Evolutionary conservation across 2,797 vertebrate genomes (phyloP), one percentile per base, ranked within the genome.

Genomic region (Yasuhikotakia modesta): DNA sequence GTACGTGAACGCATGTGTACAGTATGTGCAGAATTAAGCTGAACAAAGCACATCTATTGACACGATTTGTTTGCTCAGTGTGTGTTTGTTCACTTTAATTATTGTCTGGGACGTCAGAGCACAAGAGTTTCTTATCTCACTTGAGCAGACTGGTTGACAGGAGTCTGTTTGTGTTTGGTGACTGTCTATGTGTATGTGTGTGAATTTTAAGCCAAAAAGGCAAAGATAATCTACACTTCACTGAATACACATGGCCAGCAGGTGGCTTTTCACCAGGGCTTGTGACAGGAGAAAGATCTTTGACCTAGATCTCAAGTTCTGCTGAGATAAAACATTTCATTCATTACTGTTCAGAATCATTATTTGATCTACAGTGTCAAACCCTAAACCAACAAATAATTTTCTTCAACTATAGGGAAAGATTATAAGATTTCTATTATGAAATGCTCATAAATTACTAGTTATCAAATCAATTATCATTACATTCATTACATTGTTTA

Each of bases 81-180:
- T 80, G 32, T 67, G 70, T 79, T 74, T 84, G 74, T 64, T 67
- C 60, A 4, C 22, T 32, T 69, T 73, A 73, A 79, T 79, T 73
- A 76, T 79, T 79, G 67, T 79, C 69, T 73, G 30, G 46, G 57
- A 76, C 55, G 57, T 74, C 22, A 79, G 22, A 67, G 46, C 27
- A 70, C 66, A 43, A 72, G 66, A 61, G 21, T 53, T 39, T 64
- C 24, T 81, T 81, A 81, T 83, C 71, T 50, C 4, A 0, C 39
- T 39, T 73, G 17, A 35, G 32, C n/a, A 74, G 65, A 58, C 7
- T 21, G 22, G n/a, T 70, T 71, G 48, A 39, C 43, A 64, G 30
- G 24, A 48, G n/a, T 67, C 8, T 46, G 70, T 76, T 70, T 76
- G 71, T 71, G 39, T 75, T 52, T 70, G 11, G 66, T 68, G 32